Evolutionary conservation across 2,888 invertebrate genomes (phyloP).

Genomic region (Sipunculus nudus): DNA sequence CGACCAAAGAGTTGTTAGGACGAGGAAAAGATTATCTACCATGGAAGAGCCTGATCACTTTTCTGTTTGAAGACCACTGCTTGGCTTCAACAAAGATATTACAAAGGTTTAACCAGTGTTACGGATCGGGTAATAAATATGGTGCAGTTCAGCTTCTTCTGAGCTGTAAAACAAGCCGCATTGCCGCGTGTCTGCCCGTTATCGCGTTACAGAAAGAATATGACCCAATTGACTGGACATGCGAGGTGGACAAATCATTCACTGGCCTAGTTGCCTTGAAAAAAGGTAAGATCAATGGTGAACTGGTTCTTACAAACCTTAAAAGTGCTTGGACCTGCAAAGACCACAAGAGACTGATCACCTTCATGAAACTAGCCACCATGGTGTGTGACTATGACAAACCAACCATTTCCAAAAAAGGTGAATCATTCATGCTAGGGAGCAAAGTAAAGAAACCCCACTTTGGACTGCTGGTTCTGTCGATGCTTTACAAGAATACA

Average conservation of each 20-base stretch:
- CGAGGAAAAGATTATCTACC: slow-evolving; percentile 22
- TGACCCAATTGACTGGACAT: slow-evolving; percentile 13
- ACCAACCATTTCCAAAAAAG: slow-evolving; percentile 9
- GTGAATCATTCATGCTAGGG: too few relatives aligned
- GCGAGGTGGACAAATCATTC: neutral
- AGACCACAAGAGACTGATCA: slow-evolving; percentile 11
- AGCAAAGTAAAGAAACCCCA: slow-evolving; percentile 1
- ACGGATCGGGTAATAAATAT: slow-evolving; percentile 4
- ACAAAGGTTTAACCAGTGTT: too few relatives aligned
- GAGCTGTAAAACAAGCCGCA: slow-evolving; percentile 10
- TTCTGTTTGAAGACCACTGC: slow-evolving; percentile 27
- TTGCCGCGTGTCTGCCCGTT: slow-evolving; percentile 23
- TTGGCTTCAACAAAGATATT: slow-evolving; percentile 7
- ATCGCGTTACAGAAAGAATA: slow-evolving; percentile 22
- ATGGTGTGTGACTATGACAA: slow-evolving; percentile 19
- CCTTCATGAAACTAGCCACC: slow-evolving; percentile 18
- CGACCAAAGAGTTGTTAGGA: slow-evolving; percentile 19
- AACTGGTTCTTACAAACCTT: slow-evolving; percentile 11
- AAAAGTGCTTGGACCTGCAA: slow-evolving; percentile 15
- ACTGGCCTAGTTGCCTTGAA: neutral
- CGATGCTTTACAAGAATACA: slow-evolving; percentile 13
- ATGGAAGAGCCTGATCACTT: slow-evolving; percentile 19
- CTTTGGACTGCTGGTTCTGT: slow-evolving; percentile 11
- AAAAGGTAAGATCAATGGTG: slow-evolving; percentile 1
- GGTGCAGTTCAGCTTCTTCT: slow-evolving; percentile 10